These are phyloP conservation scores for Castor canadensis DNA, from an alignment of 2,113 vertebrate genomes.

Conservation along the genomic window DNA sequence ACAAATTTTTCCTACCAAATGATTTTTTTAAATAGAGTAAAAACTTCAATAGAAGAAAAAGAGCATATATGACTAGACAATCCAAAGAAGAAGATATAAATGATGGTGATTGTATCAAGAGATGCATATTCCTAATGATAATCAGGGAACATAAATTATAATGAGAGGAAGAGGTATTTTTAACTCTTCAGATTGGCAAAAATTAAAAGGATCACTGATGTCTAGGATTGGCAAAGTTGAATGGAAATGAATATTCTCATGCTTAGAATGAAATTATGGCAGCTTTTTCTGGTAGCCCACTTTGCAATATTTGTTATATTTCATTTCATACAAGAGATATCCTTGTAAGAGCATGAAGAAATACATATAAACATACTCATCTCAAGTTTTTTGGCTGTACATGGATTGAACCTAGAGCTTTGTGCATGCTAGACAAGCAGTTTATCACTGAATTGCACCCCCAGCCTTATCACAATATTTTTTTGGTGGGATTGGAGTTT, in stretches of 20 bases:
- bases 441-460: neutral
- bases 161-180: neutral
- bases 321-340: slow-evolving; percentile 19
- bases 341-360: neutral
- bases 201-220: neutral
- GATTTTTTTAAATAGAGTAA: slow-evolving; percentile 17
- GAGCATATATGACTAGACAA: neutral
- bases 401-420: neutral
- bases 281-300: neutral
- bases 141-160: neutral
- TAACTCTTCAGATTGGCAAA: neutral
- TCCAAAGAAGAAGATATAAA: neutral
- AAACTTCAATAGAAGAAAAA: neutral
- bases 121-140: neutral
- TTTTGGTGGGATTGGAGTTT: no score
- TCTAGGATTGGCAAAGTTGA: neutral
- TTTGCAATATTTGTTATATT: neutral
- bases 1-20: neutral
- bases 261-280: neutral
- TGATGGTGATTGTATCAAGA: neutral
- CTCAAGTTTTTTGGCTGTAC: no score
- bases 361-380: neutral
- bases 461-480: neutral
- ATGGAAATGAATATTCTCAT: neutral
- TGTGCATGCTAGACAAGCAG: no score